Evolutionary conservation across 2,888 invertebrate genomes (phyloP).

Genomic region (Tridacna crocea): DNA sequence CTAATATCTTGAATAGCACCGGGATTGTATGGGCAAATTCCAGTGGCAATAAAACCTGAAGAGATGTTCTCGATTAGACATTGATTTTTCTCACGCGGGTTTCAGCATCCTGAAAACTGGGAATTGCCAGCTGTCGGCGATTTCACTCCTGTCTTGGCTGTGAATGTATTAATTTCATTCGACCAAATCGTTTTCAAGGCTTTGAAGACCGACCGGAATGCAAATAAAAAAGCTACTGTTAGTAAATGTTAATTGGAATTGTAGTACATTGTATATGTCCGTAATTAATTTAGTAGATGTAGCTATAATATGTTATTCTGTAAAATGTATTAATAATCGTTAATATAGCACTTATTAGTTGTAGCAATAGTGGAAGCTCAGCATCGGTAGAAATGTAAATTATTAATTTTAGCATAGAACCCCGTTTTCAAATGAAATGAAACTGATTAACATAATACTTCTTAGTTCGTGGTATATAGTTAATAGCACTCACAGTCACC

Average conservation of each 20-base stretch:
- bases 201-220: constrained; percentile 36
- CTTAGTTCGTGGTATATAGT: no score
- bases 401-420: no score
- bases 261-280: background rate
- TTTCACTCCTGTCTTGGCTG: constrained; percentile 27
- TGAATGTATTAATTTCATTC: constrained; percentile 20
- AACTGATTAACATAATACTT: no score
- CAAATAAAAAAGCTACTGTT: background rate
- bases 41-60: constrained; percentile 47
- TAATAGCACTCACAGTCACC: no score
- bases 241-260: background rate
- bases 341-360: no score
- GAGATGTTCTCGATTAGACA: constrained; percentile 23
- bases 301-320: no score
- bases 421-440: no score
- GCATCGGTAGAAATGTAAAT: no score
- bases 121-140: constrained; percentile 30
- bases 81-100: constrained; percentile 34
- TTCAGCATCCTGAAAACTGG: constrained; percentile 26
- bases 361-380: no score
- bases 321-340: no score
- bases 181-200: constrained; percentile 29
- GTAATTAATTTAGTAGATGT: no score
- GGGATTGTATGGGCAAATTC: constrained; percentile 50
- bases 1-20: constrained; percentile 36